Conservation (phyloP, 2,888 invertebrate genomes). For the Pseudococcus jackbeardsleyi region DNA sequence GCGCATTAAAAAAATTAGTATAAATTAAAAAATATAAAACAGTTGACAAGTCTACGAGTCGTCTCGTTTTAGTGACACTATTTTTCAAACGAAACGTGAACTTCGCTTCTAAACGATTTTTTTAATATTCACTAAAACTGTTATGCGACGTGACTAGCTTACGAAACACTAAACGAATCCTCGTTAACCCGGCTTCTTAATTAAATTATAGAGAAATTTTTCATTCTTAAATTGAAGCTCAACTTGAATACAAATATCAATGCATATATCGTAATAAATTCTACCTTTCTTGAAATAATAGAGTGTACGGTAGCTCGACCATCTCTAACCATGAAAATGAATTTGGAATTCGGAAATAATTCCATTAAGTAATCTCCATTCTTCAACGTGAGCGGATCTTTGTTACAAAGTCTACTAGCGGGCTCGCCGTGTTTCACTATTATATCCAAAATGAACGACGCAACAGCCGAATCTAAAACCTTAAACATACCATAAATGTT, state of each 20-base stretch:
- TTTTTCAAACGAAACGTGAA: conserved; percentile 24
- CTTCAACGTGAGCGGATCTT: conserved; percentile 98
- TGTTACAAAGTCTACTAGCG: conserved; percentile 96
- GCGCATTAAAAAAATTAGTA: background rate
- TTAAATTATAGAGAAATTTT: conserved; percentile 18
- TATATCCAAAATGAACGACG: conserved; percentile 96
- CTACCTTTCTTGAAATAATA: conserved; percentile 93
- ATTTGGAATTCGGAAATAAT: conserved; percentile 97
- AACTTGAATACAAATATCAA: conserved; percentile 27
- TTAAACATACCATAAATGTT: conserved; percentile 68
- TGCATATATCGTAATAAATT: background rate
- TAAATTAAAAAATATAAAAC: background rate
- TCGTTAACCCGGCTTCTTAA: conserved; percentile 21
- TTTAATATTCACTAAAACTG: conserved; percentile 41
- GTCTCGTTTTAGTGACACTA: background rate
- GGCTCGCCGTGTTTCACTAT: conserved; percentile 96
- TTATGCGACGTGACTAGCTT: conserved; percentile 9
- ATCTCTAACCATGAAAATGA: conserved; percentile 98
- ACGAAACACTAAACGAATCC: background rate
- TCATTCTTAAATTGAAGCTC: conserved; percentile 18
- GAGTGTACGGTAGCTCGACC: conserved; percentile 99
- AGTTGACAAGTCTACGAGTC: background rate
- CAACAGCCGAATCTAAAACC: conserved; percentile 94
- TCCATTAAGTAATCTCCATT: conserved; percentile 95
- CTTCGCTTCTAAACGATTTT: conserved; percentile 29